Base-by-base conservation (phyloP, 92 coral and sea anemone species). In the Palythoa heliodiscus region DNA sequence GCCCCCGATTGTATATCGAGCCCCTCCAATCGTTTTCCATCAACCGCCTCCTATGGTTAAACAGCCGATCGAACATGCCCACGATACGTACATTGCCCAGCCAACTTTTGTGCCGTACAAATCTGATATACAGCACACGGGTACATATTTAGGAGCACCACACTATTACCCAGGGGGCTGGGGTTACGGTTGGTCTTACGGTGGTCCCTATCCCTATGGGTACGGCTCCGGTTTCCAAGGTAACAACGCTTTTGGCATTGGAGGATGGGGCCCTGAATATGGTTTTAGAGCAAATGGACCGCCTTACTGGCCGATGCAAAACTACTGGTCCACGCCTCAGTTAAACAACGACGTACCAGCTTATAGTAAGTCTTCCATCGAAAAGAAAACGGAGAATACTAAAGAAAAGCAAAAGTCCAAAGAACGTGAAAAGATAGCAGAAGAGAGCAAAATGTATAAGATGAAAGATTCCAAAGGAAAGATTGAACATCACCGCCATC, bases 1-100 rank as follows among this genome's bases (percentile, higher is more conserved):
- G 16, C 89, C 98, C 10, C 98, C 98, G 52, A 87, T 94, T 11
- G 88, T 92, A 67, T 94, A 94, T 72, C 86, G 74, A 35, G 88
- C 93, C 11, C 95, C 98, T 16, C 98, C 98, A 14, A 90, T 94
- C 54, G 95, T 94, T 66, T 94, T 94, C 89, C 98, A 94, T 52
- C 98, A 94, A 72, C 98, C 98, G 52, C 78, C 98, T 5, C 98
- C 98, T 16, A 83, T 90, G 91, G 93, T 94, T 29, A 87, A 81
- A 64, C 98, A 94, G 69, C 93, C 89, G 48, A 87, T 90, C 39
- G 55, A 64, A 66, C 94, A 91, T 20, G 85, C 95, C 4, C 93
- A 87, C 54, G 98, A 94, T 61, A 73, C 78, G 38, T 94, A 94
- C 73, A 63, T 70, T 9, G 90, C 92, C 22, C 93, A 90, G 19